Base-by-base conservation (phyloP, 2,113 vertebrate genomes). In the Psilopsiagon aurifrons region DNA sequence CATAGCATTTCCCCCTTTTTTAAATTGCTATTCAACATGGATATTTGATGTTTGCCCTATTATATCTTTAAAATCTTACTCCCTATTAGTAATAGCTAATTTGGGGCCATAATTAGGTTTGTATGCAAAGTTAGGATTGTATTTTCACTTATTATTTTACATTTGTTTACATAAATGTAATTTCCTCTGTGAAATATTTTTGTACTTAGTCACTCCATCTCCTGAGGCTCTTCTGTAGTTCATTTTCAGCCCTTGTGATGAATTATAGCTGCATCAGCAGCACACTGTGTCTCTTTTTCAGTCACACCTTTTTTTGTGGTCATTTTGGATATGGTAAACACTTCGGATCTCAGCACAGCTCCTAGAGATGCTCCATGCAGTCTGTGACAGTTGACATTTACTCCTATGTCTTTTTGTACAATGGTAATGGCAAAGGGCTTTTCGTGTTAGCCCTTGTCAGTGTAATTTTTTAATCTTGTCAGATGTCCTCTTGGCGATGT, bases 101-200 rank as follows among this genome's bases (percentile, higher is more conserved):
- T 67, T 86, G 12, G 6, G 16, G 9, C 19, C 33, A 55, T 74
- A 29, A 46, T 70, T 74, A 51, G 29, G 68, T 69, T 91, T 84
- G 35, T 71, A 84, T 71, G 47, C 39, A 37, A 90, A 86, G 39
- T 64, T 75, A 78, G 47, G 41, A 51, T 64, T 92, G 20, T 67
- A 37, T 60, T 87, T 91, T 86, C 22, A 29, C 70, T 44, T 81
- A 29, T 76, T 44, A 60, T 91, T 92, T 92, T 62, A 52, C 51
- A 57, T 67, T 92, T 91, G 69, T 91, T 94, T 94, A 78, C 68
- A 78, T 81, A 67, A 88, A 83, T 84, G 16, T 69, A 13, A 81
- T 88, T 94, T 94, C 68, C 76, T 95, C 62, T 81, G 51, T 52
- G 57, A 59, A 59, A 59, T 89, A 6, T 64, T 95, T 88, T 75